These are phyloP conservation scores for Triplophysa tibetana DNA, from an alignment of 2,113 vertebrate species.

Conservation along the genomic window DNA sequence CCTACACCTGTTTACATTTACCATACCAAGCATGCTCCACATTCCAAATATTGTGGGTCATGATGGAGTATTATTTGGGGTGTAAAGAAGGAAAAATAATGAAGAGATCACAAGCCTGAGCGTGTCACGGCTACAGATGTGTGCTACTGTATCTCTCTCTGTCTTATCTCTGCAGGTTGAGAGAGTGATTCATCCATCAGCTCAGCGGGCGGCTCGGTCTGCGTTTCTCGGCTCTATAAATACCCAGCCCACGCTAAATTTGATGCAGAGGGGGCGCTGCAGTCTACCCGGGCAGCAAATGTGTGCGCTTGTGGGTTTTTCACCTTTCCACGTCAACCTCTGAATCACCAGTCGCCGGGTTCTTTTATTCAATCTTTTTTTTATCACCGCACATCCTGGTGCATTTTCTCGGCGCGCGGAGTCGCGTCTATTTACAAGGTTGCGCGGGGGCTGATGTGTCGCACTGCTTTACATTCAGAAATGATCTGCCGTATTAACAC, in stretches of 20 bases:
- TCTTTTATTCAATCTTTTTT: background rate
- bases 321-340: conserved; percentile 25
- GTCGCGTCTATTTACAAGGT: conserved; percentile 11
- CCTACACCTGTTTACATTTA: background rate
- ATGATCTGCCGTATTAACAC: conserved; percentile 45
- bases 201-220: conserved; percentile 29
- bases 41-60: conserved; percentile 20
- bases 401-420: background rate
- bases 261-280: conserved; percentile 50
- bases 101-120: conserved; percentile 40
- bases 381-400: conserved; percentile 30
- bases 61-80: background rate
- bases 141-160: conserved; percentile 3
- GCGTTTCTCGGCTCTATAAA: conserved; percentile 54
- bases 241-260: conserved; percentile 51
- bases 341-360: conserved; percentile 49
- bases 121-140: conserved; percentile 44
- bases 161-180: conserved; percentile 53
- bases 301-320: background rate
- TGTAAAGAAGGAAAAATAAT: background rate
- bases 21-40: background rate
- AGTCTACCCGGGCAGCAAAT: conserved; percentile 21
- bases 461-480: conserved; percentile 41
- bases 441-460: conserved; percentile 34
- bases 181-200: conserved; percentile 55